A percentile compares a stretch with the other conserved stretches of the same genome.
Evolutionary conservation across 2,888 invertebrate genomes (phyloP).

Genomic region (Tetrapedia diversipes): DNA sequence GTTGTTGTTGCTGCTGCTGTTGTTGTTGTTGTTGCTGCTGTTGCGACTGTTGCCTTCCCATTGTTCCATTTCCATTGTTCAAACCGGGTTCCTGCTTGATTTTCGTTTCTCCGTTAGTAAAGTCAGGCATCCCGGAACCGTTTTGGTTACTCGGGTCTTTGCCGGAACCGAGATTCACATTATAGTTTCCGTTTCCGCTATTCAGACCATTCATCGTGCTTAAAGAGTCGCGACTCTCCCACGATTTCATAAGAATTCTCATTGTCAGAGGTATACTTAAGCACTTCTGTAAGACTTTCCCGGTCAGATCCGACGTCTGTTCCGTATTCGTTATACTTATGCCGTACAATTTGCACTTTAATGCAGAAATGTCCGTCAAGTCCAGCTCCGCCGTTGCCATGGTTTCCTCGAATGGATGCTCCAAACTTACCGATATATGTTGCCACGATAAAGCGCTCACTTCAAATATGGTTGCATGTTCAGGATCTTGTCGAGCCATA

Average conservation of each 20-base stretch:
- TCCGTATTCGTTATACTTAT: constrained; percentile 81
- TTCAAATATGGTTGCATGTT: constrained; percentile 94
- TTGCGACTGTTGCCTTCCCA: constrained; percentile 69
- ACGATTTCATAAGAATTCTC: constrained; percentile 92
- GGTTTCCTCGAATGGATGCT: constrained; percentile 95
- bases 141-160: constrained; percentile 81
- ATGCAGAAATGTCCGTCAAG: constrained; percentile 90
- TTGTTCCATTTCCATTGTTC: constrained; percentile 76
- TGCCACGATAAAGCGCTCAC: constrained; percentile 95
- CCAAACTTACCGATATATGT: constrained; percentile 94
- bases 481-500: constrained; percentile 90
- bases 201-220: constrained; percentile 83
- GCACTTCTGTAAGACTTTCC: constrained; percentile 92
- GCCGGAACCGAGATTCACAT: constrained; percentile 88
- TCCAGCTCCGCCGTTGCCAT: constrained; percentile 97
- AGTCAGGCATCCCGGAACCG: constrained; percentile 78
- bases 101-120: constrained; percentile 80
- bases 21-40: constrained; percentile 67
- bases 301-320: constrained; percentile 84
- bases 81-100: constrained; percentile 81
- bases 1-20: constrained; percentile 61
- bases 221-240: constrained; percentile 88
- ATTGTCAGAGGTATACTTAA: constrained; percentile 97
- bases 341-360: constrained; percentile 90
- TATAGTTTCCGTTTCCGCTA: constrained; percentile 85